Conservation (phyloP, 2,113 vertebrate genomes). For the Solenodon paradoxus region DNA sequence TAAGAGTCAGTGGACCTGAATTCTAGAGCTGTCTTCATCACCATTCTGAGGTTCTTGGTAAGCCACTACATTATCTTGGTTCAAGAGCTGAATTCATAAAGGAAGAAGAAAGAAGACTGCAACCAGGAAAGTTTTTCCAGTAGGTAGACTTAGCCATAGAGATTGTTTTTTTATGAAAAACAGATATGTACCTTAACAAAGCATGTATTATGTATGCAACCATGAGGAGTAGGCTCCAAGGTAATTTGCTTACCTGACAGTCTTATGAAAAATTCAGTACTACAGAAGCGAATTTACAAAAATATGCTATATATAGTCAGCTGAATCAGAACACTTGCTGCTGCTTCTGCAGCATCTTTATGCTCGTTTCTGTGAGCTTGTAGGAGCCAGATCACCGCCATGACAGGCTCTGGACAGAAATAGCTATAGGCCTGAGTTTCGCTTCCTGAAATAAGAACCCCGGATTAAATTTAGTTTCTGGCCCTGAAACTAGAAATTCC, state of each 20-base stretch:
- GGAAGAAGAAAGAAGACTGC: not conserved
- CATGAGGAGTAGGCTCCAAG: not conserved
- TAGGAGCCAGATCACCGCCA: too few species aligned
- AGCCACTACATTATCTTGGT: not conserved
- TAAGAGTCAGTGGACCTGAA: not conserved
- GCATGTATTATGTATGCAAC: not conserved
- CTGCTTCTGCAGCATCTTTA: not conserved
- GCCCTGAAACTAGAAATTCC: too few species aligned
- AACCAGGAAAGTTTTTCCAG: not conserved
- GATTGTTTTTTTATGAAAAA: not conserved
- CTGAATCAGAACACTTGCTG: not conserved
- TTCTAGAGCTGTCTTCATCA: not conserved
- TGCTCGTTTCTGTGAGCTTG: not conserved
- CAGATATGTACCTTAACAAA: not conserved
- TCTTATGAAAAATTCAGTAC: not conserved
- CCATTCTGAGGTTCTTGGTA: not conserved
- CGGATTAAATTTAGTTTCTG: too few species aligned
- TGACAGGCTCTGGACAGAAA: too few species aligned
- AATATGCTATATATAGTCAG: not conserved
- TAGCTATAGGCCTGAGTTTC: too few species aligned
- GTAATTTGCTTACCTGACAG: not conserved
- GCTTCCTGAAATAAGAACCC: too few species aligned
- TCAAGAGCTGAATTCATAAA: not conserved
- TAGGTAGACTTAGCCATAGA: not conserved
- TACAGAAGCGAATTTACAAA: not conserved